Evolutionary conservation across 2,797 vertebrate genomes (phyloP).

Genomic region (Poeciliopsis gracilis): DNA sequence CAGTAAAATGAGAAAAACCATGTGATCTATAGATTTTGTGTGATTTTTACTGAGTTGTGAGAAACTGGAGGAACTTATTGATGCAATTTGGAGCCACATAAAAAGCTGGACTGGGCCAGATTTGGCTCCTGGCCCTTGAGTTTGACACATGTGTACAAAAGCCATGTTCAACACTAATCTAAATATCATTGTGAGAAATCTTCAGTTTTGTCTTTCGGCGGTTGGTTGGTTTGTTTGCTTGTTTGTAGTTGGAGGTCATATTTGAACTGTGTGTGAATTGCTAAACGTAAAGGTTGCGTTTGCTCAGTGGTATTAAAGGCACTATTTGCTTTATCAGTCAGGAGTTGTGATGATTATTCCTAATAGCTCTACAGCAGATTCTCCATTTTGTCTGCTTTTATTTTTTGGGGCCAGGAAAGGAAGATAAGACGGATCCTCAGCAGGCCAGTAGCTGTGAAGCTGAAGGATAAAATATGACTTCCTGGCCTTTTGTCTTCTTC

Average conservation of each 20-base stretch:
- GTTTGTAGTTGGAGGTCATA: neutral
- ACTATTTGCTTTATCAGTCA: neutral
- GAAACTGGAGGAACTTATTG: no score
- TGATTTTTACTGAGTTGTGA: no score
- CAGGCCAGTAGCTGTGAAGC: slow-evolving; percentile 22
- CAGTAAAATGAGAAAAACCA: no score
- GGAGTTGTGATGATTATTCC: neutral
- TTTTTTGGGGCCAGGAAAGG: slow-evolving; percentile 22
- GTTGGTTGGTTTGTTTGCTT: neutral
- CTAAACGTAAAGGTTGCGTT: neutral
- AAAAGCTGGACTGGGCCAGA: no score
- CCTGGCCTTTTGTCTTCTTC: slow-evolving; percentile 28
- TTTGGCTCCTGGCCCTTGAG: no score
- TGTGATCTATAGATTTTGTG: no score
- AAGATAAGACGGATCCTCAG: slow-evolving; percentile 25
- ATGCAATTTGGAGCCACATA: no score
- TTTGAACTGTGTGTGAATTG: neutral
- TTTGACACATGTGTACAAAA: neutral
- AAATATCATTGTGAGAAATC: neutral
- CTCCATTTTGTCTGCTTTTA: neutral
- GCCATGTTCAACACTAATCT: neutral
- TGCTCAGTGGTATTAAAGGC: neutral
- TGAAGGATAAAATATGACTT: slow-evolving; percentile 45
- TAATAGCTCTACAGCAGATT: neutral
- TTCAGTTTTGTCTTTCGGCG: neutral